These are phyloP conservation scores for Aspidiotus destructor DNA, from an alignment of 2,888 invertebrate species.

Conservation along the genomic window DNA sequence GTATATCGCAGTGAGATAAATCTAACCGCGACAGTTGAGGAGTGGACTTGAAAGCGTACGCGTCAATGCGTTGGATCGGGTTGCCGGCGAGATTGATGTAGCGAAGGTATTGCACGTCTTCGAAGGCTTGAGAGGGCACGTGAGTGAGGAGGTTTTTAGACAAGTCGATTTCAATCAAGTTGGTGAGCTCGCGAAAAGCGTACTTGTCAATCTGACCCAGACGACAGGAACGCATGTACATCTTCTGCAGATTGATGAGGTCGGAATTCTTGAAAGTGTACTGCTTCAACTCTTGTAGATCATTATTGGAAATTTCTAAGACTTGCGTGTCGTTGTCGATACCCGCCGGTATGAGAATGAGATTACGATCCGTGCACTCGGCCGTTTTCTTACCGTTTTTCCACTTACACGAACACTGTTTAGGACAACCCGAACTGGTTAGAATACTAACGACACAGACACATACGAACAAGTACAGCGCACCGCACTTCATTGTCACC, in stretches of 20 bases:
- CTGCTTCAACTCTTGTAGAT: conserved; percentile 69
- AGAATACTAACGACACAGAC: not conserved
- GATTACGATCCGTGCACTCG: conserved; percentile 72
- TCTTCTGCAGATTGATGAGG: conserved; percentile 73
- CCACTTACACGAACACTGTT: conserved; percentile 84
- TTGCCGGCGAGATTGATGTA: conserved; percentile 71
- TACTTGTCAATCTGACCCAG: conserved; percentile 76
- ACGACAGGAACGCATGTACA: conserved; percentile 71
- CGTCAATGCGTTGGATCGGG: conserved; percentile 68
- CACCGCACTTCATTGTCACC: conserved; percentile 11
- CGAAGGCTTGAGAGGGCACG: conserved; percentile 70
- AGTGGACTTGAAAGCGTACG: conserved; percentile 64
- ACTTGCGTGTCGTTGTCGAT: conserved; percentile 85
- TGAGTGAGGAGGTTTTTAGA: conserved; percentile 71
- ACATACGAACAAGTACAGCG: not conserved
- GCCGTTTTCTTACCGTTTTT: conserved; percentile 88
- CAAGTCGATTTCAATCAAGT: conserved; percentile 80
- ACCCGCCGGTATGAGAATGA: conserved; percentile 74
- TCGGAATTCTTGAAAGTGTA: conserved; percentile 73
- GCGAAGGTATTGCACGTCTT: conserved; percentile 67
- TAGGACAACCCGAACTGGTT: conserved; percentile 51
- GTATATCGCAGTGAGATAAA: conserved; percentile 69
- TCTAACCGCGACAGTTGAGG: conserved; percentile 72
- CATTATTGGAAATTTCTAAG: conserved; percentile 78
- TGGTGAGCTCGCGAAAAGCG: conserved; percentile 77